These are phyloP conservation scores for Spodoptera frugiperda DNA, from an alignment of 1,140 invertebrate species.

Conservation along the genomic window DNA sequence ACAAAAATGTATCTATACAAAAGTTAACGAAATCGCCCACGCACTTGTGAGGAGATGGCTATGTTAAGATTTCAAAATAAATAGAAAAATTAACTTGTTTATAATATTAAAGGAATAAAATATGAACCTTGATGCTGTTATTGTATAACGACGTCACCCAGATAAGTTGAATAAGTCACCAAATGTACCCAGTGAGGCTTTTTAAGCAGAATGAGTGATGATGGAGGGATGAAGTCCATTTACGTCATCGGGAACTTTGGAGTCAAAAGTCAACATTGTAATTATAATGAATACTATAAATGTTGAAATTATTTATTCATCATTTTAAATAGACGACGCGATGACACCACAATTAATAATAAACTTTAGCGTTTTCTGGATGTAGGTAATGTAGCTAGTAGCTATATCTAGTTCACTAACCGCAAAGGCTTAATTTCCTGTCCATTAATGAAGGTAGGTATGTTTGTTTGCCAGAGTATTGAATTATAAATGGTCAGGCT, in stretches of 20 bases:
- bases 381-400: background rate
- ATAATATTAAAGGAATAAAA: too few species aligned
- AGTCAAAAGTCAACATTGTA: background rate
- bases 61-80: conserved; percentile 10
- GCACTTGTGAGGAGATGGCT: background rate
- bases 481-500: conserved; percentile 32
- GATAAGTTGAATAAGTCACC: too few species aligned
- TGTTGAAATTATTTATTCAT: background rate
- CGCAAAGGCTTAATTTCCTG: conserved; percentile 19
- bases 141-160: too few species aligned
- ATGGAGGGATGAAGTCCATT: background rate
- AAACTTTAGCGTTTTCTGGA: background rate
- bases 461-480: conserved; percentile 27
- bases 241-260: background rate
- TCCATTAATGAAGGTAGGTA: conserved; percentile 12
- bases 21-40: conserved; percentile 10
- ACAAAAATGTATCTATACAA: conserved; percentile 25
- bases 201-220: too few species aligned
- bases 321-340: conserved; percentile 1
- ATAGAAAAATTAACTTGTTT: background rate
- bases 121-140: too few species aligned
- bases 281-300: background rate
- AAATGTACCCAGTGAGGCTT: too few species aligned
- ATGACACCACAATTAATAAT: background rate
- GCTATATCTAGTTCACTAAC: conserved; percentile 2